A percentile compares a stretch with the other conserved stretches of the same genome.
These are phyloP conservation scores for Myotis planiceps DNA, from an alignment of 2,797 vertebrate genomes.

Conservation along the genomic window DNA sequence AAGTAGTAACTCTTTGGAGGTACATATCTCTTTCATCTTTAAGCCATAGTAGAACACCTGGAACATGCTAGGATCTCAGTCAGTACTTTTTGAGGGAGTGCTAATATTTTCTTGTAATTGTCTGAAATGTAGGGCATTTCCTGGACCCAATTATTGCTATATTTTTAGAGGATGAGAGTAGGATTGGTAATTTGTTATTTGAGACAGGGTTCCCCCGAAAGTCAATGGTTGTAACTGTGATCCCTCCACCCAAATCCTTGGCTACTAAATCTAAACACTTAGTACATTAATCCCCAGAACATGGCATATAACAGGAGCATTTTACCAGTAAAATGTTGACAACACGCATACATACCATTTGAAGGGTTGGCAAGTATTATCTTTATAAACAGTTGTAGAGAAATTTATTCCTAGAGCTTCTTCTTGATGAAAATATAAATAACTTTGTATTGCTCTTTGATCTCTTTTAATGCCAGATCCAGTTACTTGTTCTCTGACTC, in stretches of 20 bases:
- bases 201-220: background rate
- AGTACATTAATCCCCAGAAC: background rate
- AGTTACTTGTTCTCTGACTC: background rate
- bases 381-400: background rate
- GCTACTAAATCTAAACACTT: background rate
- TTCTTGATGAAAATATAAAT: background rate
- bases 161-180: background rate
- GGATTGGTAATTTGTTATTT: background rate
- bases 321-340: background rate
- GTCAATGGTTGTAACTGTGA: background rate
- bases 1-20: background rate
- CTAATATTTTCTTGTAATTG: background rate
- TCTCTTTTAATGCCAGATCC: background rate
- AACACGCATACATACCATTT: background rate
- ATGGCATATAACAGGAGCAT: background rate
- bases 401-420: background rate
- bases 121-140: background rate
- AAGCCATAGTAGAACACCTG: background rate
- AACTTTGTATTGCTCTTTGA: background rate
- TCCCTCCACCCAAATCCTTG: background rate
- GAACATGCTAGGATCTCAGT: background rate
- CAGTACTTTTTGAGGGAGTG: background rate
- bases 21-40: background rate
- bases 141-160: background rate
- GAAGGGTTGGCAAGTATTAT: background rate